Evolutionary conservation across 2,113 vertebrate genomes (phyloP).

Genomic region (Chrysemys picta): DNA sequence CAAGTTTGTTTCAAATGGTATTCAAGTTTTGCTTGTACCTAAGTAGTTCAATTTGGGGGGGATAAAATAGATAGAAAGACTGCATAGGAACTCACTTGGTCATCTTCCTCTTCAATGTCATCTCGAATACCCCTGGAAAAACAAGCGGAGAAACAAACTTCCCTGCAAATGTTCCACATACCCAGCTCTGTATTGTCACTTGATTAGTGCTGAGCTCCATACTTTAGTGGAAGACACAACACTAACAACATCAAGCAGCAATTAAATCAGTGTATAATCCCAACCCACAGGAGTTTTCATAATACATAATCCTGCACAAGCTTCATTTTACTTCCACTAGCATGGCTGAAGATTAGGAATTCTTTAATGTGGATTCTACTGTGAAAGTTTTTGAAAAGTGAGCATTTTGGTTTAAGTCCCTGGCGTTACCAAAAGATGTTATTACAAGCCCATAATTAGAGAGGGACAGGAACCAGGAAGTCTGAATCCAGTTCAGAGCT

Average conservation of each 20-base stretch:
- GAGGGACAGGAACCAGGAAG: constrained; percentile 68
- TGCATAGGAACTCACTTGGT: constrained; percentile 98
- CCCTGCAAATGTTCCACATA: constrained; percentile 99
- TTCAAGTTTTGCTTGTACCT: constrained; percentile 60
- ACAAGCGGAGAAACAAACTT: constrained; percentile 99
- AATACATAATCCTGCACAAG: constrained; percentile 42
- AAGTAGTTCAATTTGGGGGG: constrained; percentile 30
- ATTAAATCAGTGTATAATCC: constrained; percentile 58
- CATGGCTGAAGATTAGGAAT: constrained; percentile 43
- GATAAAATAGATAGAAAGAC: constrained; percentile 86
- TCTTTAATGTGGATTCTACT: constrained; percentile 48
- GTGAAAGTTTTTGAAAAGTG: constrained; percentile 42
- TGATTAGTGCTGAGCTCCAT: constrained; percentile 76
- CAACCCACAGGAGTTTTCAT: constrained; percentile 54
- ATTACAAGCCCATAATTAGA: constrained; percentile 52
- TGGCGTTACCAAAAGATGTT: neutral
- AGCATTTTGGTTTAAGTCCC: constrained; percentile 55
- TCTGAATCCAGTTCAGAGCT: constrained; percentile 65
- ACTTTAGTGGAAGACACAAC: constrained; percentile 72
- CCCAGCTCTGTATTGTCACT: constrained; percentile 81
- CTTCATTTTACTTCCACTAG: constrained; percentile 57
- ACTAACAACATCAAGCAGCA: constrained; percentile 73
- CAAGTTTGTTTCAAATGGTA: neutral
- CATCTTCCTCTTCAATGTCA: constrained; percentile 99
- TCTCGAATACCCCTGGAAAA: constrained; percentile 99